These are phyloP conservation scores for Scaptomyza polygonia DNA, from an alignment of 2,888 invertebrate genomes.

Conservation along the genomic window DNA sequence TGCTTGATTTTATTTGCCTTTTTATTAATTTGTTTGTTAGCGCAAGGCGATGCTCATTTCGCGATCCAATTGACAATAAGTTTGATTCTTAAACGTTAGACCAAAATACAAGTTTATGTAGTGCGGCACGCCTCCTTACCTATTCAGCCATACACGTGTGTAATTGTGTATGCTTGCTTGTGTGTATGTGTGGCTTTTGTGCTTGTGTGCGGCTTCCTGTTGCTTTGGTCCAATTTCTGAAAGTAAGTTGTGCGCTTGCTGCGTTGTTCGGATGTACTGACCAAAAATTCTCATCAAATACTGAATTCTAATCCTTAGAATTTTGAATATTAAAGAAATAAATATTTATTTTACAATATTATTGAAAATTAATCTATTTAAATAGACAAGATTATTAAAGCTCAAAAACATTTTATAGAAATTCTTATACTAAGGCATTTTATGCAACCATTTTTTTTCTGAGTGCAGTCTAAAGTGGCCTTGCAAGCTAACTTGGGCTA, in stretches of 20 bases:
- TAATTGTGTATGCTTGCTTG: background rate
- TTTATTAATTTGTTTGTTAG: slow-evolving; percentile 80
- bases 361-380: no score
- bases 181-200: slow-evolving; percentile 1
- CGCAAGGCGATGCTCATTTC: slow-evolving; percentile 53
- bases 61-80: slow-evolving; percentile 30
- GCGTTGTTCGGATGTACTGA: slow-evolving; percentile 48
- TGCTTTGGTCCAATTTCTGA: slow-evolving; percentile 52
- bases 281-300: background rate
- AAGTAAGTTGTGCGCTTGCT: slow-evolving; percentile 34
- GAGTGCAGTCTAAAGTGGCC: slow-evolving; percentile 14
- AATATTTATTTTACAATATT: background rate
- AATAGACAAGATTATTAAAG: no score
- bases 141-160: slow-evolving; percentile 16
- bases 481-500: slow-evolving; percentile 18
- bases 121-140: slow-evolving; percentile 32
- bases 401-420: no score
- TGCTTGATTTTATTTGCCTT: slow-evolving; percentile 57
- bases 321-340: background rate
- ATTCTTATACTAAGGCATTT: no score
- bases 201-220: slow-evolving; percentile 47
- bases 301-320: background rate
- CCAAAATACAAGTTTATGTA: no score
- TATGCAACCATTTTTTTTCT: background rate
- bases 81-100: slow-evolving; percentile 43